phyloP scores from a whole-genome alignment of 1,140 invertebrate genomes.

The Calephelis nemesis region DNA sequence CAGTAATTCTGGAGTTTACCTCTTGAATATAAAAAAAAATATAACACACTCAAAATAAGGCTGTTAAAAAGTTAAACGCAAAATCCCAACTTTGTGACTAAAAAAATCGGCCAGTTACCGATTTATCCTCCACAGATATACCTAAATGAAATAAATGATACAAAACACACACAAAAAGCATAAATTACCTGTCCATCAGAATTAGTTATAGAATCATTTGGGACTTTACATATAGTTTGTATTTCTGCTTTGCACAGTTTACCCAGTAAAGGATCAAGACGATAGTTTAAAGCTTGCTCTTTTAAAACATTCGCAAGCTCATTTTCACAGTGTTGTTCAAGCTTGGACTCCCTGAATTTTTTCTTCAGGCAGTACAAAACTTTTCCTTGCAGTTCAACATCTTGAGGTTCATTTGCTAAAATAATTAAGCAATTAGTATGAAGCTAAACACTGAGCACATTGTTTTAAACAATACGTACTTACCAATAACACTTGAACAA shows the following conservation, averaged over 20 bases:
- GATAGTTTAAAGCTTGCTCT: slow-evolving; percentile 93
- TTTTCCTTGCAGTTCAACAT: slow-evolving; percentile 83
- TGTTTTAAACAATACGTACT: slow-evolving; percentile 46
- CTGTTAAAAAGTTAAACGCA: too few species aligned
- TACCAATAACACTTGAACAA: slow-evolving; percentile 84
- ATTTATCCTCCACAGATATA: too few species aligned
- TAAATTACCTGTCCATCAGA: slow-evolving; percentile 77
- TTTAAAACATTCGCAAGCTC: slow-evolving; percentile 90
- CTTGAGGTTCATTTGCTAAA: slow-evolving; percentile 74
- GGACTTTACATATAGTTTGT: slow-evolving; percentile 81
- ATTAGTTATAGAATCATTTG: slow-evolving; percentile 77
- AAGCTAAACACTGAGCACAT: background rate
- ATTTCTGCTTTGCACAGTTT: slow-evolving; percentile 87
- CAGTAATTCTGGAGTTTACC: too few species aligned
- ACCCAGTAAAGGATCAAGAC: slow-evolving; percentile 90
- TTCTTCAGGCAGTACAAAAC: slow-evolving; percentile 87
- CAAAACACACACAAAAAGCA: background rate
- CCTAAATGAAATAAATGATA: background rate
- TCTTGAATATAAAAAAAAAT: too few species aligned
- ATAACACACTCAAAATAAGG: too few species aligned
- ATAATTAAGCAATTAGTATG: slow-evolving; percentile 23
- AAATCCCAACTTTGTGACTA: too few species aligned
- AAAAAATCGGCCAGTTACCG: too few species aligned
- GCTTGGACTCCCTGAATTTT: slow-evolving; percentile 86
- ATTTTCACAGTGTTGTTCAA: slow-evolving; percentile 87